phyloP scores from a whole-genome alignment of 2,113 vertebrate genomes.

The Tupaia tana region DNA sequence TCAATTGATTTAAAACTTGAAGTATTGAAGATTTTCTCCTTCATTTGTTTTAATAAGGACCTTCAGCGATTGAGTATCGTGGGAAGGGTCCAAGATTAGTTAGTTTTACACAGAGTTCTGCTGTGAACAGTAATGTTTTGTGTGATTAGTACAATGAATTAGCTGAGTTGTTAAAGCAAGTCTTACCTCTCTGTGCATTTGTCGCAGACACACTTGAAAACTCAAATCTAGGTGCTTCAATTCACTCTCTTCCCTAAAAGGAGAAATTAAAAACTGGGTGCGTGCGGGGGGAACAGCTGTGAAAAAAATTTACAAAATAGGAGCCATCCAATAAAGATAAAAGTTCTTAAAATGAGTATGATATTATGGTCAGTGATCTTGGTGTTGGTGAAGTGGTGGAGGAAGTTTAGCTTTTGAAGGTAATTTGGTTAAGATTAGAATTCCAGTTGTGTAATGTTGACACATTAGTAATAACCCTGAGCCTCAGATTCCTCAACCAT shows the following conservation, averaged over 20 bases:
- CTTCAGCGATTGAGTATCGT: background rate
- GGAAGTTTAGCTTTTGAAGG: background rate
- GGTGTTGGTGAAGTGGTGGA: background rate
- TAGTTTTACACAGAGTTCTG: slow-evolving; percentile 16
- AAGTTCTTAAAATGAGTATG: slow-evolving; percentile 25
- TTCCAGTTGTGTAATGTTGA: background rate
- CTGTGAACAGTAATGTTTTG: background rate
- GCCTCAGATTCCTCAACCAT: background rate
- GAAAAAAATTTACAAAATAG: background rate
- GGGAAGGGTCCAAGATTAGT: background rate
- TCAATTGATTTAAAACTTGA: slow-evolving; percentile 24
- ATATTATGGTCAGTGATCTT: background rate
- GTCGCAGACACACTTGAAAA: slow-evolving; percentile 21
- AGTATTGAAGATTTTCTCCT: background rate
- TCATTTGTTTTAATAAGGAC: background rate
- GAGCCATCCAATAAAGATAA: background rate
- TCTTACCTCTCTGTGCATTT: background rate
- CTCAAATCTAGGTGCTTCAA: background rate
- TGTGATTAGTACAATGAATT: slow-evolving; percentile 12
- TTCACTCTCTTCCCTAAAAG: background rate
- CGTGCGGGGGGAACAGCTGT: background rate
- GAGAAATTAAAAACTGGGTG: slow-evolving; percentile 10
- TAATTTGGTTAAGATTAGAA: slow-evolving; percentile 1
- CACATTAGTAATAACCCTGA: background rate
- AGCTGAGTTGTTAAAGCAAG: slow-evolving; percentile 29